Conservation (phyloP, 2,797 vertebrate genomes). For the Anguilla pacifica region DNA sequence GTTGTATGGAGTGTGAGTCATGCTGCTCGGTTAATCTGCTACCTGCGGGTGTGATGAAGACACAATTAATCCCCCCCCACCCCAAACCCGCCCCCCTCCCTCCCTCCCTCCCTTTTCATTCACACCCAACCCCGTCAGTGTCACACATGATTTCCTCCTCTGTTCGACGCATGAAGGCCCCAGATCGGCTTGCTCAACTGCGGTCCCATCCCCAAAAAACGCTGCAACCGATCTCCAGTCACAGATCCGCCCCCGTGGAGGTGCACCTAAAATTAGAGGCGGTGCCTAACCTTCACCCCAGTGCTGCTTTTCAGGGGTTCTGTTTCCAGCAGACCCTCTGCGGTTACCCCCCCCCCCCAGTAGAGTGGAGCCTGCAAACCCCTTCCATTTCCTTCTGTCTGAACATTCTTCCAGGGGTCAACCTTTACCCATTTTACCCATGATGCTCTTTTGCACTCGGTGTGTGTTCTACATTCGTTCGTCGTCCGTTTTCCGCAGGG, state of each 20-base stretch:
- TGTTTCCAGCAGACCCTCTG: neutral
- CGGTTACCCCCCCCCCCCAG: no score
- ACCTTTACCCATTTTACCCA: neutral
- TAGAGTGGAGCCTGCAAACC: neutral
- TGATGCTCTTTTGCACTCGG: neutral
- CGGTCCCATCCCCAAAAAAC: neutral
- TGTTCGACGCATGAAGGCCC: neutral
- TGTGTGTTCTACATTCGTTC: neutral
- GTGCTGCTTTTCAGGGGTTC: neutral
- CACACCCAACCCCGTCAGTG: neutral
- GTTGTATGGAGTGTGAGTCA: neutral
- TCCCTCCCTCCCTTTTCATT: neutral
- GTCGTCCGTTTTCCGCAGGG: neutral
- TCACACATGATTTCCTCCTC: neutral
- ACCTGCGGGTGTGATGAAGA: neutral
- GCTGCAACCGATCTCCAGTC: neutral
- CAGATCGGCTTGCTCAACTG: neutral
- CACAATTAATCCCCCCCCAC: neutral
- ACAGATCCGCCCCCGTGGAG: no score
- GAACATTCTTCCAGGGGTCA: neutral
- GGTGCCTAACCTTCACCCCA: neutral
- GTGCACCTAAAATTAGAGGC: neutral
- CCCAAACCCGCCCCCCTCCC: no score
- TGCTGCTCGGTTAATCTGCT: conserved; percentile 1
- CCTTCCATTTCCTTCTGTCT: neutral